Evolutionary conservation across 35 echinoderm and acorn worm species (phyloP), one percentile per base, ranked within the genome.

Genomic region (Acanthaster planci): DNA sequence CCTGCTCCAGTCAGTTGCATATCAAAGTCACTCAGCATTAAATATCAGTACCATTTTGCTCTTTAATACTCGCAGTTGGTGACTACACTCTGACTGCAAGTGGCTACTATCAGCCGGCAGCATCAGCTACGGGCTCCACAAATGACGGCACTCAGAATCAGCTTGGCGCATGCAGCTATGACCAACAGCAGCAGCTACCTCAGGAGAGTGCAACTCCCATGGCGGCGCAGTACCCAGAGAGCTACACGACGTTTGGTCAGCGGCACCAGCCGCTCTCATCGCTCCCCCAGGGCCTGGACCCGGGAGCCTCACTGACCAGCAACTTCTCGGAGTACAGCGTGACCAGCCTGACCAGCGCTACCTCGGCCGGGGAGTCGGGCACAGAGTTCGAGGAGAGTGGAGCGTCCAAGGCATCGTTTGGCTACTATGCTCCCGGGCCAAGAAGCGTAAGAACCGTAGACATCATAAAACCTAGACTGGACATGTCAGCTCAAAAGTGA

Each of bases 251-350:
- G 34, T 72, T 72, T 72, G 64, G 64, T 19, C 64, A 72, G 64
- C 18, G 34, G 30, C 42, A 47, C 42, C 4, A 47, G 12, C 29
- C 64, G 0, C 64, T 72, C 19, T 72, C 64, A 5, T 72, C 64
- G 26, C 26, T 72, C 35, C 83, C 83, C 27, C 59, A 32, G 58
- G 82, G 90, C 29, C 9, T 87, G 38, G 92, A 98, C 36, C 88
- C 87, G 0, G 92, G 88, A 38, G 95, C 95, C 29, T 98, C 95
- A 7, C 75, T 89, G 17, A 80, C 78, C 18, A 98, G 95, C 40
- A 98, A 90, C 26, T 59, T 89, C 26, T 89, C 76, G 27, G 95
- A 98, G 55, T 98, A 98, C 84, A 98, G 95, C 77, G 91, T 91
- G 26, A 98, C 95, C 7, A 86, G 82, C 0, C 80, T 82, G 86